Percentiles rank a stretch among this genome's conserved stretches.
These are phyloP conservation scores for Aphelinus atriplicis DNA, from an alignment of 1,140 invertebrate species.

Conservation along the genomic window DNA sequence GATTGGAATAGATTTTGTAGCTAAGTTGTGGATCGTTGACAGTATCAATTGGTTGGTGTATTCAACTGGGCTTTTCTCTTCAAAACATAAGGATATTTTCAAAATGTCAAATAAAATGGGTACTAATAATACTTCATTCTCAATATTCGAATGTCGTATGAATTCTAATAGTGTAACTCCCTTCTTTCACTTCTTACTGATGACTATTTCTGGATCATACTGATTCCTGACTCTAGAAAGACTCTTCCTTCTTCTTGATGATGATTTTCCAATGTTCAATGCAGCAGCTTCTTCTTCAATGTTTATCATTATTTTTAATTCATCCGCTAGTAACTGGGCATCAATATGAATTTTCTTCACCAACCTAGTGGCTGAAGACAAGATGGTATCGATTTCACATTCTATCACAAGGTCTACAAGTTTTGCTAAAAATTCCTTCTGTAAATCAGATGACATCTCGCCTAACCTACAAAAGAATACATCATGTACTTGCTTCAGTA, in stretches of 20 bases:
- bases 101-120: constrained; percentile 84
- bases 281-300: constrained; percentile 42
- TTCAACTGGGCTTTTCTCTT: constrained; percentile 85
- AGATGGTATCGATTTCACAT: constrained; percentile 64
- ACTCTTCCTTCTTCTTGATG: constrained; percentile 52
- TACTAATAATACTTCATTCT: constrained; percentile 73
- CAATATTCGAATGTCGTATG: constrained; percentile 82
- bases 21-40: constrained; percentile 77
- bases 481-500: constrained; percentile 69
- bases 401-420: constrained; percentile 60
- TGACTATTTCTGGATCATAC: constrained; percentile 67
- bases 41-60: constrained; percentile 90
- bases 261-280: constrained; percentile 33
- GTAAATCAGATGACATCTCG: constrained; percentile 43
- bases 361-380: constrained; percentile 70
- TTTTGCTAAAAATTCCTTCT: constrained; percentile 56
- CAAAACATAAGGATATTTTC: constrained; percentile 80
- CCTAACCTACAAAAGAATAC: constrained; percentile 58
- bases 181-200: constrained; percentile 77
- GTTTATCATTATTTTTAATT: constrained; percentile 70
- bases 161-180: constrained; percentile 84
- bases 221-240: constrained; percentile 46
- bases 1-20: constrained; percentile 51
- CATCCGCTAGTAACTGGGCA: constrained; percentile 70
- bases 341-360: constrained; percentile 78